phyloP scores from a whole-genome alignment of 2,113 vertebrate species.

The Vidua chalybeata region DNA sequence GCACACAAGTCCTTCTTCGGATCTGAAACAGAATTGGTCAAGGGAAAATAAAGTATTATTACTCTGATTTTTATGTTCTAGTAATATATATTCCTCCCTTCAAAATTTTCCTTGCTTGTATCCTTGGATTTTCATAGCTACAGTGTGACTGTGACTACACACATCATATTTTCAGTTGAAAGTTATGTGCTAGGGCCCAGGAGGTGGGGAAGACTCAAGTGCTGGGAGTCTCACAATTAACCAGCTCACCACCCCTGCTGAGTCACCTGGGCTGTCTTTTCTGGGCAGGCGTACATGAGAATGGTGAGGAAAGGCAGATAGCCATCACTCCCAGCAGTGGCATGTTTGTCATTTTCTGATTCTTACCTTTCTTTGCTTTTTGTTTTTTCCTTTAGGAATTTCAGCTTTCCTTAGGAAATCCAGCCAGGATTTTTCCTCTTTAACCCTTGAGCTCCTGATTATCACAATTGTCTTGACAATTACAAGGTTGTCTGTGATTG shows the following conservation, averaged over 20 bases:
- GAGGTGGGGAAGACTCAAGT: no score
- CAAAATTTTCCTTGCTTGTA: neutral
- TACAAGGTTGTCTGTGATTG: neutral
- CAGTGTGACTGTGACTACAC: neutral
- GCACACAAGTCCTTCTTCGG: neutral
- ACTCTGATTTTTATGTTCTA: neutral
- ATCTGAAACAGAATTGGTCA: neutral
- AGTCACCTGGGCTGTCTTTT: neutral
- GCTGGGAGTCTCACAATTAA: neutral
- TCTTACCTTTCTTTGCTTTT: neutral
- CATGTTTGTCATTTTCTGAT: neutral
- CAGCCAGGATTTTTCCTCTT: neutral
- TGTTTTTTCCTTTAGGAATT: neutral
- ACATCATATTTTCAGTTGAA: neutral
- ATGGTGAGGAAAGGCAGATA: neutral
- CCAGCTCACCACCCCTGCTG: accelerated
- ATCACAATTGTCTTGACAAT: neutral
- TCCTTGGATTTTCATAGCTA: neutral
- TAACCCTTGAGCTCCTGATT: neutral
- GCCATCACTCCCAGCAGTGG: neutral
- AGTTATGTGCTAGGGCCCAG: neutral
- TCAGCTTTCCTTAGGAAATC: neutral
- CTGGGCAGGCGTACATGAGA: neutral
- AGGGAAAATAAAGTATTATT: neutral
- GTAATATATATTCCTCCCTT: neutral